phyloP scores from a whole-genome alignment of 2,888 invertebrate species.

The Drosophila fulvimacula region DNA sequence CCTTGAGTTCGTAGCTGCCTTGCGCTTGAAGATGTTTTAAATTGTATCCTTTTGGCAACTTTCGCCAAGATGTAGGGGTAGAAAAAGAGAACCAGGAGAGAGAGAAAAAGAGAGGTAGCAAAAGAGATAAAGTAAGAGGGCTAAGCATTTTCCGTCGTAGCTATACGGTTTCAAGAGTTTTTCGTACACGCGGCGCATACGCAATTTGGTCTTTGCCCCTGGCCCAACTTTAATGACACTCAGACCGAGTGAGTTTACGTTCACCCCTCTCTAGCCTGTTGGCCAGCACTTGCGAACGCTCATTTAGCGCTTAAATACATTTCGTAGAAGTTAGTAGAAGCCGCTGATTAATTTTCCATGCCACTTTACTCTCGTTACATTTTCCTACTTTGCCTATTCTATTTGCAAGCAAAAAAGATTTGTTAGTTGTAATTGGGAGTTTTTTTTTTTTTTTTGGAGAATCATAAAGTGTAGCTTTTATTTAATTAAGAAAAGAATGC shows the following conservation, averaged over 20 bases:
- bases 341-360: slow-evolving; percentile 49
- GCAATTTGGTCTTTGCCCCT: slow-evolving; percentile 45
- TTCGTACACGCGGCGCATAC: slow-evolving; percentile 43
- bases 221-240: slow-evolving; percentile 36
- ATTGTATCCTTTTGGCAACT: slow-evolving; percentile 55
- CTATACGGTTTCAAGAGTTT: slow-evolving; percentile 43
- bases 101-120: background rate
- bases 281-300: slow-evolving; percentile 37
- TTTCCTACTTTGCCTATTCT: background rate
- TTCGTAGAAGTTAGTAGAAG: slow-evolving; percentile 32
- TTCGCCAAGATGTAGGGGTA: slow-evolving; percentile 22
- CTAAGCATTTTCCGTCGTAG: slow-evolving; percentile 44
- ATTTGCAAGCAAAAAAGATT: slow-evolving; percentile 13
- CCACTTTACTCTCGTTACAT: slow-evolving; percentile 1
- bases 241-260: slow-evolving; percentile 18
- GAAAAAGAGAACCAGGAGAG: background rate
- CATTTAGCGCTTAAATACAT: slow-evolving; percentile 50
- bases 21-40: slow-evolving; percentile 34
- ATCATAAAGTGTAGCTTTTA: background rate
- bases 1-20: slow-evolving; percentile 19
- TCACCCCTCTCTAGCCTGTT: background rate
- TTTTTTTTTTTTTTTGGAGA: slow-evolving; percentile 14
- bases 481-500: slow-evolving; percentile 11
- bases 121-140: slow-evolving; percentile 4
- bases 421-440: slow-evolving; percentile 18